These are phyloP conservation scores for Ornithoptera priamus DNA, from an alignment of 2,888 invertebrate genomes.

Conservation along the genomic window DNA sequence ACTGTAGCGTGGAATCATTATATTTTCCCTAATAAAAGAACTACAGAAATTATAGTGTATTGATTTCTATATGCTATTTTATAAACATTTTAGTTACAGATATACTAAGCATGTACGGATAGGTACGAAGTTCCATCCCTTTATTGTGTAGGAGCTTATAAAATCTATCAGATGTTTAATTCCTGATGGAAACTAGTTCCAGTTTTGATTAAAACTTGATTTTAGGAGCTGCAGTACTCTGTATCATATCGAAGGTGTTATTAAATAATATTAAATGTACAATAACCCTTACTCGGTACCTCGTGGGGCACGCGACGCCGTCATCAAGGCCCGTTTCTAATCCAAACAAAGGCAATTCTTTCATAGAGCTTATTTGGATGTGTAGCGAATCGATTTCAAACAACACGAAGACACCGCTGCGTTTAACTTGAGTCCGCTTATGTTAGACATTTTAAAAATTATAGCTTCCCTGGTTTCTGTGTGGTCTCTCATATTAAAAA, in stretches of 20 bases:
- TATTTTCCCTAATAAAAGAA: too few species aligned
- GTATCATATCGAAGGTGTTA: not conserved
- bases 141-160: too few species aligned
- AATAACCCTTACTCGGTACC: conserved; percentile 36
- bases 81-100: too few species aligned
- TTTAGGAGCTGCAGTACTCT: not conserved
- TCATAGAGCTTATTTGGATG: conserved; percentile 32
- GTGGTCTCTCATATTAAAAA: conserved; percentile 2
- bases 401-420: conserved; percentile 47
- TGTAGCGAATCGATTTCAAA: conserved; percentile 62
- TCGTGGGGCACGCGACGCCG: conserved; percentile 61
- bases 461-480: not conserved
- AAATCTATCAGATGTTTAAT: not conserved
- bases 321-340: conserved; percentile 47
- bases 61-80: too few species aligned
- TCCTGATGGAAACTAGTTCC: not conserved
- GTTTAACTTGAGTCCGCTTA: conserved; percentile 44
- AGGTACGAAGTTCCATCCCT: too few species aligned
- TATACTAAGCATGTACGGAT: too few species aligned
- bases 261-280: conserved; percentile 29
- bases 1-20: too few species aligned
- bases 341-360: conserved; percentile 45
- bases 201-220: not conserved
- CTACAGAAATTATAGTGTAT: too few species aligned
- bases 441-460: conserved; percentile 48